Base-by-base conservation (phyloP, 2,888 invertebrate species). In the Ichneumoninae sp. region DNA sequence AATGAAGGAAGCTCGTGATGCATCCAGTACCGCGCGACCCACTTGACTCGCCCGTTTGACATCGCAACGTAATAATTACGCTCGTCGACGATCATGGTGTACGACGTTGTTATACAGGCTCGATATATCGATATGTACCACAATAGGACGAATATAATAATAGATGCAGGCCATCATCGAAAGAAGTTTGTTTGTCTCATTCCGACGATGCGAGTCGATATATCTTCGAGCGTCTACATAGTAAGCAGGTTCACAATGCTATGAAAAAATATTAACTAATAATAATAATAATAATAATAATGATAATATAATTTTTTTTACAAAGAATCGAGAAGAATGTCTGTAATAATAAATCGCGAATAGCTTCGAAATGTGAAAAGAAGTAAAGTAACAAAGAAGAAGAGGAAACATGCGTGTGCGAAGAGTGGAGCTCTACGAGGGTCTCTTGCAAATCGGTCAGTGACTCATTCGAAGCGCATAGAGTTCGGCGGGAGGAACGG, bases 11-110 rank as follows among this genome's bases (percentile, higher is more conserved):
- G 22, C 65, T 30, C 63, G 63, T 71, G 47, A 50, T 66, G 65
- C 40, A 30, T 68, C 65, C 26, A 22, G 44, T 22, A 66, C 33
- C 68, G 71, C 81, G 70, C 78, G 69, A 71, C 54, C 75, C 81
- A 85, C 66, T 85, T 74, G 81, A 85, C 66, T 69, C 68, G 50
- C 66, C 52, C 81, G 54, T 71, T 71, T 75, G 76, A 75, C 76
- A 74, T 77, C 54, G 40, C 36, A 76, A 83, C 65, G 63, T 70
- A 70, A 76, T 75, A 75, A 81, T 81, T 75, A 70, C 60, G n/a
- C 16, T 4, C 60, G 52, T 50, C 63, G 30, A 63, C 8, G 68
- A 68, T 63, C 33, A 26, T 26, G n/a, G n/a, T 63, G 19, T 60
- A 26, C 60, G 60, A 36, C 16, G 22, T 26, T 47, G 60, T 10